phyloP scores from a whole-genome alignment of 1,140 invertebrate genomes.

The Drosophila yakuba region DNA sequence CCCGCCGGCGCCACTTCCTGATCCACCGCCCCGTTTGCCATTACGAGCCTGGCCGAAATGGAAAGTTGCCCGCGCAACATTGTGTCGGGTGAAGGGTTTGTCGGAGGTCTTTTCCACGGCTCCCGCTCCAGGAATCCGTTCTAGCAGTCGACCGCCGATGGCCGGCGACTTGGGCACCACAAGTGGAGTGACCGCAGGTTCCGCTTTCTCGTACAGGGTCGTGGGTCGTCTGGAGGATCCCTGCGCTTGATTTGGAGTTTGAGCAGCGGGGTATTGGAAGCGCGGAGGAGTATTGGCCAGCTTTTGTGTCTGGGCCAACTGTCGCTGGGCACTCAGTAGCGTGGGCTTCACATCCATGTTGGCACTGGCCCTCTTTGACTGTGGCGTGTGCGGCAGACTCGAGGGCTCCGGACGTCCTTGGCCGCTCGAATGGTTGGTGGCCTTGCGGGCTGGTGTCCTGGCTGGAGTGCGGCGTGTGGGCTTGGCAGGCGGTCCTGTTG shows the following conservation, averaged over 20 bases:
- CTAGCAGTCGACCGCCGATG: conserved; percentile 48
- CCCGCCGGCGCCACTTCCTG: background rate
- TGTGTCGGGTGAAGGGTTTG: conserved; percentile 67
- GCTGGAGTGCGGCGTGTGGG: conserved; percentile 69
- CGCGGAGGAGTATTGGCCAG: conserved; percentile 46
- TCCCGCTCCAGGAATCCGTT: conserved; percentile 22
- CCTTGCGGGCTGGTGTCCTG: conserved; percentile 61
- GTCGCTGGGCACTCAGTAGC: conserved; percentile 63
- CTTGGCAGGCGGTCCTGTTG: conserved; percentile 49
- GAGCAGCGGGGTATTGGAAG: conserved; percentile 16
- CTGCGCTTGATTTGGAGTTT: conserved; percentile 11
- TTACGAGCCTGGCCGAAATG: conserved; percentile 73
- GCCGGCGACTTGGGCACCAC: conserved; percentile 38
- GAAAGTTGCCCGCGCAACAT: conserved; percentile 66
- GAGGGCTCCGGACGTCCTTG: conserved; percentile 20
- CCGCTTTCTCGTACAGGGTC: conserved; percentile 69
- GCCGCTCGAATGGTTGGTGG: background rate
- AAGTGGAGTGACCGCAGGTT: conserved; percentile 17
- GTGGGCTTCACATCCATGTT: conserved; percentile 64
- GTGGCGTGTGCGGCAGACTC: conserved; percentile 40
- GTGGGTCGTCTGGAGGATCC: conserved; percentile 46
- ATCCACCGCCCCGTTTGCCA: conserved; percentile 42
- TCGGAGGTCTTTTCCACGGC: conserved; percentile 44
- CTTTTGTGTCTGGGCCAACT: conserved; percentile 63
- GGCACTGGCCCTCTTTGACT: conserved; percentile 34